phyloP scores from a whole-genome alignment of 2,888 invertebrate species.

The Leucozona laternaria region DNA sequence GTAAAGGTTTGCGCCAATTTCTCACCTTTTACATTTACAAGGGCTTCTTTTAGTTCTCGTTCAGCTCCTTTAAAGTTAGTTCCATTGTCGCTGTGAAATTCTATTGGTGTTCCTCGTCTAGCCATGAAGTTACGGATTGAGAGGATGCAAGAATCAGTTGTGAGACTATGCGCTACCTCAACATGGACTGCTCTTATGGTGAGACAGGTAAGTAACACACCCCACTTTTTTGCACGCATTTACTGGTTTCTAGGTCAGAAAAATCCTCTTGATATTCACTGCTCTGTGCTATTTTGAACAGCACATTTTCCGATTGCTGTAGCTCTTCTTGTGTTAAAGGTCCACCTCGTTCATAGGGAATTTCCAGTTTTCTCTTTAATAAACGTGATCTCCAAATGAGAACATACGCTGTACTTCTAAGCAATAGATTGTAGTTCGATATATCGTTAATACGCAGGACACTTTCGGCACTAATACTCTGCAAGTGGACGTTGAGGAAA shows the following conservation, averaged over 20 bases:
- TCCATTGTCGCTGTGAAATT: neutral
- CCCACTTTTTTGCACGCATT: neutral
- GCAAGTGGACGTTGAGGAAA: too few species aligned
- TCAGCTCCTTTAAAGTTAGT: slow-evolving; percentile 1
- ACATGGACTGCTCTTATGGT: too few species aligned
- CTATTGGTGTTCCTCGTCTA: neutral
- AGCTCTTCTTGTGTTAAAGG: neutral
- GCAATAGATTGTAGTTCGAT: neutral
- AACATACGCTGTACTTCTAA: neutral
- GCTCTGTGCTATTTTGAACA: too few species aligned
- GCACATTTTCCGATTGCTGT: neutral
- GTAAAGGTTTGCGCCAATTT: neutral
- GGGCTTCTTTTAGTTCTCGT: neutral
- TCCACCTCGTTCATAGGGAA: neutral
- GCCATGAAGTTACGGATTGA: neutral
- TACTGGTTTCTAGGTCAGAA: neutral
- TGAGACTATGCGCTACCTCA: neutral
- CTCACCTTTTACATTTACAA: neutral
- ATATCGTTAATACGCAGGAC: neutral
- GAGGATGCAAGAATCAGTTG: neutral
- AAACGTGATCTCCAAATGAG: neutral
- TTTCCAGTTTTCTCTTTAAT: neutral
- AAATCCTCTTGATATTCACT: neutral
- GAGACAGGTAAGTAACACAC: too few species aligned
- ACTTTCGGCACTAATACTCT: neutral